Evolutionary conservation across 2,797 vertebrate species (phyloP), one percentile per base, ranked within the genome.

Genomic region (Onychomys arenicola): DNA sequence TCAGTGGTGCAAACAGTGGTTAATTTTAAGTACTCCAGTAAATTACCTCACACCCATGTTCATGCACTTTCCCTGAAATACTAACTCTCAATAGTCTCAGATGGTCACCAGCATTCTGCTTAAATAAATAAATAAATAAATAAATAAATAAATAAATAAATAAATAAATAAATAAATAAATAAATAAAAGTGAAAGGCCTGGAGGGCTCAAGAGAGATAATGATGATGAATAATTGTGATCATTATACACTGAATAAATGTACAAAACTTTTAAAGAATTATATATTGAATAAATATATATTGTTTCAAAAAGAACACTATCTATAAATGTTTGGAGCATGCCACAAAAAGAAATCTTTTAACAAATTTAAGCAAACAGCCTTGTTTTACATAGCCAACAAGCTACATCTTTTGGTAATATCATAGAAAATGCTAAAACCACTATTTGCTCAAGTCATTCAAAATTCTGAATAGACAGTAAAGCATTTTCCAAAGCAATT

Each of bases 401-500:
- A 88, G 80, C 71, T 43, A 37, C 71, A 85, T 95, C 61, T 84
- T 94, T 87, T 96, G 83, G 83, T 91, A 94, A 88, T 85, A 96
- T 55, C 91, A 40, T 32, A 84, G 63, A 89, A 75, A 94, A 88
- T 91, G 91, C 93, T 96, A 97, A 97, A 94, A 96, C 52, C 96
- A 97, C 65, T 97, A 96, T 96, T 98, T 96, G 65, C 52, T 93
- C 90, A 97, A 95, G 87, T 97, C 76, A 95, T 95, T 97, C 77
- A 96, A 95, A 97, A n/a, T 82, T 89, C 80, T 89, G 55, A 90
- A 93, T 55, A 95, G 84, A 5, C 87, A 93, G 63, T 97, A 95
- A 97, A 97, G 94, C 91, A 97, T 95, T 97, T 97, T 92, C 73
- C 93, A 93, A 96, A 90, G 9, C 57, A 25, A 86, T 27, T 97